phyloP scores from a whole-genome alignment of 2,888 invertebrate genomes.

The Drymonia ruficornis region DNA sequence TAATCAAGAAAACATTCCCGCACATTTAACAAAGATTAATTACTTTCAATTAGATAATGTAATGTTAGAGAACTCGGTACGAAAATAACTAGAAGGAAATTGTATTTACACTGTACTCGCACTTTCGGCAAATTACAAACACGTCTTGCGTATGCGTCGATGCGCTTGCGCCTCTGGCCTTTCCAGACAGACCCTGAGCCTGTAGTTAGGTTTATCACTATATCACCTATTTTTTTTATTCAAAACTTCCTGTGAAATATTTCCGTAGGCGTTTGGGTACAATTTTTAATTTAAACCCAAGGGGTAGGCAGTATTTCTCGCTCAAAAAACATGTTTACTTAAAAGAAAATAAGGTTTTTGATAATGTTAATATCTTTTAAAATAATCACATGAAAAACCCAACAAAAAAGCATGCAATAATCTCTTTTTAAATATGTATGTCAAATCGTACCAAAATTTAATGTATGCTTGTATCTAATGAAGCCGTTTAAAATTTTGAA shows the following conservation, averaged over 20 bases:
- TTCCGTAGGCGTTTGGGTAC: too few relatives aligned
- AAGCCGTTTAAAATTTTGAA: conserved; percentile 10
- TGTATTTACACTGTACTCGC: conserved; percentile 9
- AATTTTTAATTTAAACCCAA: too few relatives aligned
- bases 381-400: too few relatives aligned
- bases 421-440: too few relatives aligned
- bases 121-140: conserved; percentile 43
- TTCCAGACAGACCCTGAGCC: not conserved
- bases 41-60: too few relatives aligned
- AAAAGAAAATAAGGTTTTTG: too few relatives aligned
- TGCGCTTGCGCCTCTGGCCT: conserved; percentile 45
- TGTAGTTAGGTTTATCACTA: conserved; percentile 30
- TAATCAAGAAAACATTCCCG: not conserved
- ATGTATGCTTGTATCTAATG: not conserved
- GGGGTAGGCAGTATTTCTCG: too few relatives aligned
- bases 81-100: not conserved
- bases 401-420: too few relatives aligned
- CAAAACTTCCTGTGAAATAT: too few relatives aligned
- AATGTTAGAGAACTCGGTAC: not conserved
- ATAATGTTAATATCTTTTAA: too few relatives aligned
- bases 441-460: not conserved
- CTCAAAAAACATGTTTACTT: too few relatives aligned
- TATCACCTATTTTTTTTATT: too few relatives aligned
- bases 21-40: not conserved
- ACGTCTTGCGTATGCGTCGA: conserved; percentile 37